These are phyloP conservation scores for Henricia sp. DNA, from an alignment of 53 echinoderm and acorn worm species.

Conservation along the genomic window DNA sequence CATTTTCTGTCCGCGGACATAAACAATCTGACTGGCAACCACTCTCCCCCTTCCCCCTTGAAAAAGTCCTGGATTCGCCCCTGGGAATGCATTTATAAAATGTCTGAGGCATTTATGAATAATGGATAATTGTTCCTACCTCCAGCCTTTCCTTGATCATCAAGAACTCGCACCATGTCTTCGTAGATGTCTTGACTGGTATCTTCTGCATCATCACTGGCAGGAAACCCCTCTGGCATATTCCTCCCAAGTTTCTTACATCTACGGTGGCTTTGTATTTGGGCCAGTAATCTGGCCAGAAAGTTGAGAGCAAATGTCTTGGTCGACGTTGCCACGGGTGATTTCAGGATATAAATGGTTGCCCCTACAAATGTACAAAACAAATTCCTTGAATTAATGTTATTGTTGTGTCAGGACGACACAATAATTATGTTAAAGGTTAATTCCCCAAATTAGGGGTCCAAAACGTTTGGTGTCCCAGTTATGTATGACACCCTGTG, in stretches of 20 bases:
- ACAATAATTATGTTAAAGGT: no score
- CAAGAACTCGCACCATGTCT: background rate
- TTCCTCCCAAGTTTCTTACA: background rate
- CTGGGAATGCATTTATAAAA: no score
- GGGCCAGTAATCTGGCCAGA: constrained; percentile 51
- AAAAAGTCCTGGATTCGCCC: no score
- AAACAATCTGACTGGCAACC: no score
- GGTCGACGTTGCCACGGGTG: constrained; percentile 61
- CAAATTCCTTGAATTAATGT: background rate
- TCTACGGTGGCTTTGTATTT: constrained; percentile 19
- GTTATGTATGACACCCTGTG: no score
- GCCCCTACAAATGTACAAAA: constrained; percentile 31
- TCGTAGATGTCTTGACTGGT: background rate
- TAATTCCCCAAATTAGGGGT: no score
- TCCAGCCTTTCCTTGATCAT: background rate
- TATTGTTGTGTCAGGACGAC: background rate
- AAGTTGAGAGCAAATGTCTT: constrained; percentile 66
- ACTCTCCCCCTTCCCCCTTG: no score
- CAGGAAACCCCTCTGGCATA: background rate
- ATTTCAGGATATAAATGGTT: constrained; percentile 51
- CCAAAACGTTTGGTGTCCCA: no score
- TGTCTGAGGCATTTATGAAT: no score
- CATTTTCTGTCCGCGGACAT: no score
- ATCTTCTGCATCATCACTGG: background rate
- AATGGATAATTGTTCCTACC: background rate